Base-by-base conservation (phyloP, 2,797 vertebrate species). In the Etheostoma perlongum region DNA sequence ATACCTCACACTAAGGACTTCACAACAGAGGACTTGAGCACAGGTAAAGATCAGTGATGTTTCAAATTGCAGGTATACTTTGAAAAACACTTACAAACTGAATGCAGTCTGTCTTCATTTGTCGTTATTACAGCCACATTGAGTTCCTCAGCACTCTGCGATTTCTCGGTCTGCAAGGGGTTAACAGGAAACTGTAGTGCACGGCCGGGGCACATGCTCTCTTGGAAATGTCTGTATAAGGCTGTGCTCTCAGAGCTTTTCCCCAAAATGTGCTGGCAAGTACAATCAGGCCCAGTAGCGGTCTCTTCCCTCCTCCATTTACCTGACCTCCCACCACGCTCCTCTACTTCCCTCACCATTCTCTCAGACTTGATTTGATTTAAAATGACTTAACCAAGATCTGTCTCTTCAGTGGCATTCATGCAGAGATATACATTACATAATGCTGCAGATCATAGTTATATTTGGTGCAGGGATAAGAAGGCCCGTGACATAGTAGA, bases 161-260 rank as follows among this genome's bases (percentile, higher is more conserved):
- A 55, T 85, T 74, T 51, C 51, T 49, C 44, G 18, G 89, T 68
- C 67, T 90, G 68, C 47, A 46, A 91, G 40, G 92, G 83, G 94
- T 95, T 95, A 95, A 96, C 94, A 95, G 94, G 94, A 95, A 95
- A 89, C 84, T 47, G 33, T 72, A 79, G 82, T 23, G 82, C 77
- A 68, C 5, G 53, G 79, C 86, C 58, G 51, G 82, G 85, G 76
- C 86, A 91, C 81, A 78, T 30, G 69, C 74, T 69, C 80, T 77
- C 78, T 86, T 91, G 81, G 84, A 95, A 92, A 95, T 95, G 93
- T 93, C 95, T 95, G 90, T 95, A 95, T 94, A 95, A 80, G 94
- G 93, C 89, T 86, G 61, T 90, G 87, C 83, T 91, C 82, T 81
- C 52, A 74, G 79, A 94, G 89, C 89, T 93, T 89, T 90, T 76